phyloP scores from a whole-genome alignment of 92 coral and sea anemone species.

The Phymanthus crucifer region DNA sequence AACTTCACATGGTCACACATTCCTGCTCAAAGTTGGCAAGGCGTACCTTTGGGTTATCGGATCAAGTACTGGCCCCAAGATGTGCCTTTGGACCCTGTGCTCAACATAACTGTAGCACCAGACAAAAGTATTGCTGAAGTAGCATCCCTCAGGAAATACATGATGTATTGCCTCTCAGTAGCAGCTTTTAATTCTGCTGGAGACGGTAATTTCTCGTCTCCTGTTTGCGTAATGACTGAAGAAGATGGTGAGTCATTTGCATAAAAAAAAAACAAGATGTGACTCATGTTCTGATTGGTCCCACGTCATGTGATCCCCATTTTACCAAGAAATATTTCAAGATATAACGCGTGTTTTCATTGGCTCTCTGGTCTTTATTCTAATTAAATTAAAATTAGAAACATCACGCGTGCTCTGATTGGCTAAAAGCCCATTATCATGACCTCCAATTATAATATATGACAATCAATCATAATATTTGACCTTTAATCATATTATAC shows the following conservation, averaged over 20 bases:
- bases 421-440: too few relatives aligned
- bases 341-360: too few relatives aligned
- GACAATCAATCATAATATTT: too few relatives aligned
- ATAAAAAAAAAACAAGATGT: neutral
- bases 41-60: conserved; percentile 35
- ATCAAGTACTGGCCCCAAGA: conserved; percentile 34
- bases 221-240: conserved; percentile 29
- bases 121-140: neutral
- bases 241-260: conserved; percentile 22
- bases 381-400: too few relatives aligned
- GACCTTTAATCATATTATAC: too few relatives aligned
- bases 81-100: conserved; percentile 20
- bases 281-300: neutral
- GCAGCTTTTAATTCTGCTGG: conserved; percentile 25
- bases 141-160: conserved; percentile 18
- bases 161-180: conserved; percentile 18
- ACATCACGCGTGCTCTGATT: too few relatives aligned
- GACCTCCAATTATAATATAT: too few relatives aligned
- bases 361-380: too few relatives aligned
- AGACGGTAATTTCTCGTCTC: conserved; percentile 24
- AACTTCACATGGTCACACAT: conserved; percentile 43
- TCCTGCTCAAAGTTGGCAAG: conserved; percentile 8
- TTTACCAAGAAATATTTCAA: neutral
- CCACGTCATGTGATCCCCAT: neutral
- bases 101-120: conserved; percentile 26